A percentile compares a stretch with the other conserved stretches of the same genome.
Evolutionary conservation across 2,113 vertebrate species (phyloP).

Genomic region (Rutilus rutilus): DNA sequence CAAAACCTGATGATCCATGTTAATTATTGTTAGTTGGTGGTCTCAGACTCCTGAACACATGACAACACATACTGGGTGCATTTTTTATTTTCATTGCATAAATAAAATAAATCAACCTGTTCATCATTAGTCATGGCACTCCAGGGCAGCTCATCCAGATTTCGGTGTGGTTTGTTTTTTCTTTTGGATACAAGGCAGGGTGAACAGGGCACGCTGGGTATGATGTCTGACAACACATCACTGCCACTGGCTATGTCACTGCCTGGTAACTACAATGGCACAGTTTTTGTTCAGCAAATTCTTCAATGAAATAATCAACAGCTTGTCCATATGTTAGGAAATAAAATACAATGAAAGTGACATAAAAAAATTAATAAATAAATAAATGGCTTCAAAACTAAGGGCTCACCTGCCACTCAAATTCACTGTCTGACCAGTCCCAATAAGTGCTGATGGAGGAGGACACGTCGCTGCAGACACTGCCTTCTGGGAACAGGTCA

Average conservation of each 20-base stretch:
- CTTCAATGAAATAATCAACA: neutral
- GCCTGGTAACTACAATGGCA: constrained; percentile 84
- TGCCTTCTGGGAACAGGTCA: constrained; percentile 95
- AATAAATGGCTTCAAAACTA: neutral
- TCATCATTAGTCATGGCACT: constrained; percentile 99
- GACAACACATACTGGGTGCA: no score
- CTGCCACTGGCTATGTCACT: constrained; percentile 97
- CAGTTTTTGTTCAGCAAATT: neutral
- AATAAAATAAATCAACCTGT: constrained; percentile 75
- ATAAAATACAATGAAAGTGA: neutral
- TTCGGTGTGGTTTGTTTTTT: constrained; percentile 89
- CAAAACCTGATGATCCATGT: no score
- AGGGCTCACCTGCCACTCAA: constrained; percentile 95
- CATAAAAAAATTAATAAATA: no score
- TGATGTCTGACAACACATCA: constrained; percentile 95
- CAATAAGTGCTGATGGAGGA: constrained; percentile 99
- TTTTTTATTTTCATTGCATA: neutral
- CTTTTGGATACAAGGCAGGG: constrained; percentile 92
- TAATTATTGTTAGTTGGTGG: no score
- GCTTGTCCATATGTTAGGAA: neutral
- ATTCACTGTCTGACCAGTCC: constrained; percentile 99
- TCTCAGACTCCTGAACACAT: no score
- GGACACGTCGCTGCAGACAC: constrained; percentile 97
- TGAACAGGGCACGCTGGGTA: constrained; percentile 95
- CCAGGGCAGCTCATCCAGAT: constrained; percentile 97